Base-by-base conservation (phyloP, 2,797 vertebrate species). In the Lutjanus argentimaculatus region DNA sequence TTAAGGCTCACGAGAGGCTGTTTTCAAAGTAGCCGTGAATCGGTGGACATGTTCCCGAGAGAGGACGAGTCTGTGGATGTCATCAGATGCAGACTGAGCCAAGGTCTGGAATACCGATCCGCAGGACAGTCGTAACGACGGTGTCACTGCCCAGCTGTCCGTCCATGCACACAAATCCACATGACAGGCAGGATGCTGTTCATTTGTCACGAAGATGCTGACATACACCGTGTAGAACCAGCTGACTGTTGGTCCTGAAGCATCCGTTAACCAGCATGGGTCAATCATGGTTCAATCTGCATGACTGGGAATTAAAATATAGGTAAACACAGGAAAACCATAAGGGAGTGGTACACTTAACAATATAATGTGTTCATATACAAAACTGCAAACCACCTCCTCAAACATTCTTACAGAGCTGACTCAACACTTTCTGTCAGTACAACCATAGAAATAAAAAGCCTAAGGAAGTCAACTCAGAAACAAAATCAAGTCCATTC, bases 41-140 rank as follows among this genome's bases (percentile, higher is more conserved):
- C 49, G 51, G 75, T 88, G 77, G 85, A 92, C 90, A 82, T 84
- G 85, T 79, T 89, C 89, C 86, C 55, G 22, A 48, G 90, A 48
- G 90, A 85, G 84, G 69, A 77, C 7, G 70, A 58, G 86, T 87
- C 94, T 96, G 95, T 22, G 87, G 88, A 94, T 95, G 89, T 94
- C 93, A 96, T 96, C 94, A 95, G 90, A 69, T 72, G 82, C 77
- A 56, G 77, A 79, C 69, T 21, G 77, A 86, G 80, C 84, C 61
- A 21, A 57, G 72, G 84, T 91, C 95, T 96, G 95, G 93, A 94
- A 93, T 93, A 89, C 77, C 90, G 70, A 96, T 96, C 91, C 86
- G 51, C 67, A 56, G 73, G 87, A 88, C 81, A 63, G 73, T 82
- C 68, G 25, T 45, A 22, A 71, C 57, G 80, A 49, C 75, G 55